A percentile compares a stretch with the other conserved stretches of the same genome.
These are phyloP conservation scores for Crotalus adamanteus DNA, from an alignment of 2,797 vertebrate species.

Conservation along the genomic window DNA sequence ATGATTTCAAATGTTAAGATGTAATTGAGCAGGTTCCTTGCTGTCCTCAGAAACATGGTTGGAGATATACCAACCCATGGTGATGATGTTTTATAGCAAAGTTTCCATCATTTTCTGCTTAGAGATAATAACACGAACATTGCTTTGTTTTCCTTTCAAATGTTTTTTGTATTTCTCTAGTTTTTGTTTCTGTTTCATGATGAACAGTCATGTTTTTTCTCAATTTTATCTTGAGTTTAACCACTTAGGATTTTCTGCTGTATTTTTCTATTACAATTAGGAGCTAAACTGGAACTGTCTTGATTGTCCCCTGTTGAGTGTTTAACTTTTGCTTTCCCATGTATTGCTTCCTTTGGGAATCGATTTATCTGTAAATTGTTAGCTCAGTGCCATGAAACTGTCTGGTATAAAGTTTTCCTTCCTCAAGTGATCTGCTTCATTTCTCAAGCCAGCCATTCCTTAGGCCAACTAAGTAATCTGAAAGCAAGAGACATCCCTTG, in stretches of 20 bases:
- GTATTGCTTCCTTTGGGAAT: neutral
- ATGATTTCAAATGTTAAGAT: conserved; percentile 34
- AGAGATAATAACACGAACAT: conserved; percentile 20
- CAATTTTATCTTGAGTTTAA: neutral
- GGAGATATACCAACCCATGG: conserved; percentile 19
- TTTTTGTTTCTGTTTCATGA: neutral
- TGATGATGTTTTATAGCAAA: conserved; percentile 33
- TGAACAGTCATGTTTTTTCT: neutral
- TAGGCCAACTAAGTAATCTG: neutral
- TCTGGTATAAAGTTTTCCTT: neutral
- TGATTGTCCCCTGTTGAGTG: neutral
- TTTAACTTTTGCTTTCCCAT: neutral
- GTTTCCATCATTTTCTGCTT: conserved; percentile 15
- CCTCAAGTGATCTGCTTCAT: neutral
- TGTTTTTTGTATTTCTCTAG: neutral
- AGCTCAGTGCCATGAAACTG: neutral
- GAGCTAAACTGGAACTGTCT: neutral
- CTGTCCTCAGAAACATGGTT: conserved; percentile 15
- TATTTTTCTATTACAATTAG: neutral
- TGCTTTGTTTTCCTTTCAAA: neutral
- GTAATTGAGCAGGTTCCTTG: neutral
- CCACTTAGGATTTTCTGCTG: neutral
- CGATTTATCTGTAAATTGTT: neutral
- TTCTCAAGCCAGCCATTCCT: neutral
- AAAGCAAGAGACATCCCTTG: neutral